phyloP scores from a whole-genome alignment of 2,113 vertebrate species.

The Phocoena sinus region DNA sequence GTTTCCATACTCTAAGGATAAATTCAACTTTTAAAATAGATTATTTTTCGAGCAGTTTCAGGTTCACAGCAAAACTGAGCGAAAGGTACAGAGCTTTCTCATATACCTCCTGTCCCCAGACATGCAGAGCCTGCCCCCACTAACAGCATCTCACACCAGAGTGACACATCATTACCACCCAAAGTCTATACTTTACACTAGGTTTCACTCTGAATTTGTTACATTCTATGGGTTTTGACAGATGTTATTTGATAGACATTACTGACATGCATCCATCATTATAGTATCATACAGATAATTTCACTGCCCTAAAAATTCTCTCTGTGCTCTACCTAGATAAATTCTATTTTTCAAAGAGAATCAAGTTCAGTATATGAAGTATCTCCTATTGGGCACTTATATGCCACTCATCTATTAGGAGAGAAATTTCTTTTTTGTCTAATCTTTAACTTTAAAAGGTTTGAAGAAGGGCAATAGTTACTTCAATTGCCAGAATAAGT shows the following conservation, averaged over 20 bases:
- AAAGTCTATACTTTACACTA: neutral
- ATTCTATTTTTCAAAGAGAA: neutral
- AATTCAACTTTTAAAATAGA: neutral
- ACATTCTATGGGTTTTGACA: neutral
- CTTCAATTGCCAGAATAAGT: neutral
- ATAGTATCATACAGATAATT: neutral
- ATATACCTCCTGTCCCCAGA: too few species aligned
- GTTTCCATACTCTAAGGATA: neutral
- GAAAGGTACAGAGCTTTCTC: neutral
- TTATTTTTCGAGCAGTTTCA: neutral
- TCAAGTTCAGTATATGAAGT: neutral
- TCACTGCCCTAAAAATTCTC: neutral
- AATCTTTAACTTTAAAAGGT: neutral
- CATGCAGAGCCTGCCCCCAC: neutral
- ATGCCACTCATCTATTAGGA: neutral
- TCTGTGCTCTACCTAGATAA: neutral
- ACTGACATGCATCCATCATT: neutral
- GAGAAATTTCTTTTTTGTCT: neutral
- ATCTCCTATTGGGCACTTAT: neutral
- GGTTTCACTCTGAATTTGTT: neutral
- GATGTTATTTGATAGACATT: neutral
- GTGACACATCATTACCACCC: fast-evolving
- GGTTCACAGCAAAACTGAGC: neutral
- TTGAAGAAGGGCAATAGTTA: neutral
- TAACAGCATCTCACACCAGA: too few species aligned